Evolutionary conservation across 2,797 vertebrate genomes (phyloP).

Genomic region (Fistularia commersonii): DNA sequence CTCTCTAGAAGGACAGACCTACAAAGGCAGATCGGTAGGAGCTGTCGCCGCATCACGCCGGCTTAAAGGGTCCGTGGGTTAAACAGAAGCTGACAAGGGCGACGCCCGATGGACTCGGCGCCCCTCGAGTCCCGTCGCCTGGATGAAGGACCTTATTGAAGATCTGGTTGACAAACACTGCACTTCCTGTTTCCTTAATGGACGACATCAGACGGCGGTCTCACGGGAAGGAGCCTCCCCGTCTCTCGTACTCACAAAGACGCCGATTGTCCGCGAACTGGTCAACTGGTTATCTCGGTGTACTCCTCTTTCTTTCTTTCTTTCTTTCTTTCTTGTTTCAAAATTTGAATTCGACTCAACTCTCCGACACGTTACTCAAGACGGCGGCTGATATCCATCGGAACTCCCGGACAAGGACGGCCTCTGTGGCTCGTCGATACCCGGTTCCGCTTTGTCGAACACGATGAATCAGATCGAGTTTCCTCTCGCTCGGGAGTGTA

Average conservation of each 20-base stretch:
- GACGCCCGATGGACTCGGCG: slow-evolving; percentile 28
- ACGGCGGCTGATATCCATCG: slow-evolving; percentile 50
- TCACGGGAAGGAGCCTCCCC: slow-evolving; percentile 41
- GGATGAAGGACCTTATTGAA: slow-evolving; percentile 7
- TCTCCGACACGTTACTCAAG: slow-evolving; percentile 60
- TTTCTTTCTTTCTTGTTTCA: slow-evolving; percentile 26
- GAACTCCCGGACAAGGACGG: slow-evolving; percentile 40
- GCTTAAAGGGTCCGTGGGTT: slow-evolving; percentile 1
- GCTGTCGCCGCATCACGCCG: neutral
- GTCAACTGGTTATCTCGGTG: slow-evolving; percentile 51
- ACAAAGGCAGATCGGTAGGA: slow-evolving; percentile 3
- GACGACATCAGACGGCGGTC: slow-evolving; percentile 47
- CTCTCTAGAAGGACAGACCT: slow-evolving; percentile 23
- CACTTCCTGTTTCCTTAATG: slow-evolving; percentile 53
- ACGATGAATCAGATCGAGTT: slow-evolving; percentile 42
- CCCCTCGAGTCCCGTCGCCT: slow-evolving; percentile 8
- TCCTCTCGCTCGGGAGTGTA: too few relatives aligned
- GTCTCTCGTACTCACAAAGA: slow-evolving; percentile 50
- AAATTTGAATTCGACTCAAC: slow-evolving; percentile 20
- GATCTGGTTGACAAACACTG: slow-evolving; percentile 35
- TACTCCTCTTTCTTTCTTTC: slow-evolving; percentile 23
- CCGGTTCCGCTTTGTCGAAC: slow-evolving; percentile 22
- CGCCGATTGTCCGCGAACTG: slow-evolving; percentile 43
- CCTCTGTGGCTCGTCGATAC: slow-evolving; percentile 32
- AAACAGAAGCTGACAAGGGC: slow-evolving; percentile 18